These are phyloP conservation scores for Gymnopithys bicolor DNA, from an alignment of 2,797 vertebrate genomes.

Conservation along the genomic window DNA sequence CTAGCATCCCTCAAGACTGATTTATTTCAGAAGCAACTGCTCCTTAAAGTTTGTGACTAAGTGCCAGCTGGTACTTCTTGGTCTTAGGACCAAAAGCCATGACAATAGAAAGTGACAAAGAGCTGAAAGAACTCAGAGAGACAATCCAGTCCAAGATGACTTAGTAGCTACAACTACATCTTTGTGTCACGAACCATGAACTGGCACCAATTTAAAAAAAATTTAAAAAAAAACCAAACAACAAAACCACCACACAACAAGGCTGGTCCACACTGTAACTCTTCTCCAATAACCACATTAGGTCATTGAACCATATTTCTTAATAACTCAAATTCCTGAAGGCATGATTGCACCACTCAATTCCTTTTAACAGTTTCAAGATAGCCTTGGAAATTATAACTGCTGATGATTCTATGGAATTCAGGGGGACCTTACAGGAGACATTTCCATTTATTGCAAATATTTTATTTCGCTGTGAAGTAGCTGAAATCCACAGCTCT, in stretches of 20 bases:
- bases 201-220: neutral
- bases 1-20: neutral
- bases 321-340: neutral
- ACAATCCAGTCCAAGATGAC: neutral
- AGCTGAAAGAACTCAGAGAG: neutral
- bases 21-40: neutral
- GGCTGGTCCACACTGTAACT: neutral
- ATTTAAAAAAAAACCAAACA: no score
- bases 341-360: neutral
- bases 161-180: neutral
- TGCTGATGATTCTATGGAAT: neutral
- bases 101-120: neutral
- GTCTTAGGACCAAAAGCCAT: neutral
- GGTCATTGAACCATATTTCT: neutral
- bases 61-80: neutral
- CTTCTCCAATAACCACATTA: neutral
- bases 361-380: neutral
- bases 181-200: neutral
- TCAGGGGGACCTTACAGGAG: neutral
- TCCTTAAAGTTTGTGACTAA: neutral
- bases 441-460: neutral
- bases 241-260: neutral
- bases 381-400: neutral
- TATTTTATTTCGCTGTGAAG: slow-evolving; percentile 10
- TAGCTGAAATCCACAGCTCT: neutral